phyloP scores from a whole-genome alignment of 2,888 invertebrate genomes.

The Salpingus planirostris region DNA sequence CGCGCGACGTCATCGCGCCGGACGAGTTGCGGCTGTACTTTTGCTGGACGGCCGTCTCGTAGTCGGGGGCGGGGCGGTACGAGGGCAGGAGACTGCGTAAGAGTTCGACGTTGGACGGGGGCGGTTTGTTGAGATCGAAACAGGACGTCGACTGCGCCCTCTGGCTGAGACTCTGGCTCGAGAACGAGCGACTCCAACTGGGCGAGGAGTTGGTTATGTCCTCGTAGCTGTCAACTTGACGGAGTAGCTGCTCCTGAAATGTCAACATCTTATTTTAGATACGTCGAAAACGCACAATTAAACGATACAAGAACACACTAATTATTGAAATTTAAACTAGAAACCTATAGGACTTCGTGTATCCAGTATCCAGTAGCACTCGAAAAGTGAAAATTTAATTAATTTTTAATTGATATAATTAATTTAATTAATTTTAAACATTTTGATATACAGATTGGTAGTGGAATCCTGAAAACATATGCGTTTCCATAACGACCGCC shows the following conservation, averaged over 20 bases:
- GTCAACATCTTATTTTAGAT: no score
- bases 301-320: no score
- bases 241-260: slow-evolving; percentile 25
- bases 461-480: no score
- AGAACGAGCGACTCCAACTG: slow-evolving; percentile 40
- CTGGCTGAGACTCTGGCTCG: slow-evolving; percentile 40
- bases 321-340: no score
- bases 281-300: no score
- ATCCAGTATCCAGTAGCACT: no score
- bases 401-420: no score
- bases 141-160: slow-evolving; percentile 59
- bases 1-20: slow-evolving; percentile 38
- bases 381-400: no score
- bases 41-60: slow-evolving; percentile 85
- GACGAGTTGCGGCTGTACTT: slow-evolving; percentile 58
- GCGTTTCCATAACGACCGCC: no score
- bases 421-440: no score
- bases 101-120: slow-evolving; percentile 46
- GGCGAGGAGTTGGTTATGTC: slow-evolving; percentile 32
- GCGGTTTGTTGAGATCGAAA: slow-evolving; percentile 48
- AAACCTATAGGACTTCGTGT: no score
- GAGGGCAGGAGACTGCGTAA: slow-evolving; percentile 69
- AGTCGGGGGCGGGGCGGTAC: slow-evolving; percentile 88
- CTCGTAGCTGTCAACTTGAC: slow-evolving; percentile 37
- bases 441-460: no score